Percentiles rank a stretch among this genome's conserved stretches.
Evolutionary conservation across 2,888 invertebrate species (phyloP).

Genomic region (Embidobia sp.): DNA sequence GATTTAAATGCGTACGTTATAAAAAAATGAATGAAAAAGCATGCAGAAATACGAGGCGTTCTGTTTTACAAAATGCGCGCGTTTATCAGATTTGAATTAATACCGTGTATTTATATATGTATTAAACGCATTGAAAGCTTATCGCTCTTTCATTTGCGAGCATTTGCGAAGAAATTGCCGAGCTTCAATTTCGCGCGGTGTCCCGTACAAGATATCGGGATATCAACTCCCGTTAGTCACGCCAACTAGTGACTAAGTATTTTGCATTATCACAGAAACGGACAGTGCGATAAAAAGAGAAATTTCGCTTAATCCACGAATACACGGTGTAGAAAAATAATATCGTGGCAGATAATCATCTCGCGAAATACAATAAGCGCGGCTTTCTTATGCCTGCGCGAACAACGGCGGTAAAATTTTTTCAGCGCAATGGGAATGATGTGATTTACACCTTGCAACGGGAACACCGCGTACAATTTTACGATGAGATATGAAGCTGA

Average conservation of each 20-base stretch:
- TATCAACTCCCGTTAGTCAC: conserved; percentile 47
- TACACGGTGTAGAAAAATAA: conserved; percentile 27
- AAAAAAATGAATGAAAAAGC: no score
- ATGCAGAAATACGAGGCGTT: no score
- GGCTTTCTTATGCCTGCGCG: conserved; percentile 26
- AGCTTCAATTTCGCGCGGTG: neutral
- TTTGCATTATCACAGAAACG: conserved; percentile 16
- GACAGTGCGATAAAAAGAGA: conserved; percentile 20
- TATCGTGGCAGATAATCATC: conserved; percentile 34
- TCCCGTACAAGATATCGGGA: conserved; percentile 3
- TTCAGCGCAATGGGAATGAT: conserved; percentile 50
- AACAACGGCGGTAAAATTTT: conserved; percentile 26
- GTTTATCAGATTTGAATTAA: no score
- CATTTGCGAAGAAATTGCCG: neutral
- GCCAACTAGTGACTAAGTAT: conserved; percentile 23
- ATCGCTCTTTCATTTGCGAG: conserved; percentile 1
- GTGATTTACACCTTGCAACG: conserved; percentile 57
- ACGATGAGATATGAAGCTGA: conserved; percentile 59
- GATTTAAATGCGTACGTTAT: no score
- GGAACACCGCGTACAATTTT: conserved; percentile 52
- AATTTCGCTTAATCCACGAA: conserved; percentile 19
- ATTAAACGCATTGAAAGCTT: neutral
- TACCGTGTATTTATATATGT: no score
- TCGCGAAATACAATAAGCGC: conserved; percentile 16
- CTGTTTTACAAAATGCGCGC: no score